A percentile compares a stretch with the other conserved stretches of the same genome.
phyloP scores from a whole-genome alignment of 2,888 invertebrate species.

The Dermolepida albohirtum region DNA sequence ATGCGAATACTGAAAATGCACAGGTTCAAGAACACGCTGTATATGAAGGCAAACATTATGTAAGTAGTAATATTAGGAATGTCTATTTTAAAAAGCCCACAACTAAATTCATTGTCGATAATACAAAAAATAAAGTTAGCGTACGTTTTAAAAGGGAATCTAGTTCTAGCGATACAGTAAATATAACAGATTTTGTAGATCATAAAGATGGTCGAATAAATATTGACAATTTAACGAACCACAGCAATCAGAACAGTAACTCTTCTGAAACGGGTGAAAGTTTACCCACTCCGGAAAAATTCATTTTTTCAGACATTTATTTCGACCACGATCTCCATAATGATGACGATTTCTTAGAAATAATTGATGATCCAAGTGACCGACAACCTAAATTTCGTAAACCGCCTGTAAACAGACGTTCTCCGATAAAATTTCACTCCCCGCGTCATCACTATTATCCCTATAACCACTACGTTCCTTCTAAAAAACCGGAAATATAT shows the following conservation, averaged over 20 bases:
- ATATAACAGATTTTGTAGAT: not conserved
- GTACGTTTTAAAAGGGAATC: constrained; percentile 23
- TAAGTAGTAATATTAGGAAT: constrained; percentile 16
- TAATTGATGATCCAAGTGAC: not conserved
- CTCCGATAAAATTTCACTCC: constrained; percentile 46
- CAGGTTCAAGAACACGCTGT: not conserved
- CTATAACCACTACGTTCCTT: constrained; percentile 4
- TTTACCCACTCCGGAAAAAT: constrained; percentile 39
- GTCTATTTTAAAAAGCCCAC: not conserved
- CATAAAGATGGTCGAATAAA: constrained; percentile 9
- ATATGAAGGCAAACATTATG: constrained; percentile 13
- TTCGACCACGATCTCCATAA: constrained; percentile 24
- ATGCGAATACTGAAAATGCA: constrained; percentile 7
- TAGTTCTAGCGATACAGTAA: not conserved
- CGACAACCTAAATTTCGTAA: constrained; percentile 1
- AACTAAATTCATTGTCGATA: constrained; percentile 4
- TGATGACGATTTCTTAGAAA: constrained; percentile 16
- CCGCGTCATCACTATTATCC: constrained; percentile 47
- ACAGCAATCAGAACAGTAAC: not conserved
- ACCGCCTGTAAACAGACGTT: constrained; percentile 19
- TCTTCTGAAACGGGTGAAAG: constrained; percentile 11
- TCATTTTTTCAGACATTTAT: constrained; percentile 12
- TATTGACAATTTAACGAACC: constrained; percentile 1
- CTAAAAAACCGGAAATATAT: not conserved
- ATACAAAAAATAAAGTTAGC: not conserved